phyloP scores from a whole-genome alignment of 2,797 vertebrate species.

The Muraenolepis orangiensis region DNA sequence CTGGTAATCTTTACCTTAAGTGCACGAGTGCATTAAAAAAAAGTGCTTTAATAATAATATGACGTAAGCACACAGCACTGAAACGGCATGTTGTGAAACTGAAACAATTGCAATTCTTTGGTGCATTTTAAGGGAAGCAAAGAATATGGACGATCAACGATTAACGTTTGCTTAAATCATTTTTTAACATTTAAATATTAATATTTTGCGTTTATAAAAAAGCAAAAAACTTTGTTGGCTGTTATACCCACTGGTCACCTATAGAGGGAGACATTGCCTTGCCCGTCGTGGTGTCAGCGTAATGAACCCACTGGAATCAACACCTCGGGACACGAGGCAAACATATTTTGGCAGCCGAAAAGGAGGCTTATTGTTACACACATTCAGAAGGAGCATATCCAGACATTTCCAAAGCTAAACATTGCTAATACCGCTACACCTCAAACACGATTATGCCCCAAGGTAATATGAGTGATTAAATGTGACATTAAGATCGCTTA shows the following conservation, averaged over 20 bases:
- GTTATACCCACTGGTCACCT: slow-evolving; percentile 43
- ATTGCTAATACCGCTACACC: slow-evolving; percentile 74
- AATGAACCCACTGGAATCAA: slow-evolving; percentile 42
- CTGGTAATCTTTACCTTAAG: not conserved
- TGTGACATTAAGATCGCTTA: slow-evolving; percentile 77
- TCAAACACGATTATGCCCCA: slow-evolving; percentile 69
- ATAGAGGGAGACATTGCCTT: slow-evolving; percentile 75
- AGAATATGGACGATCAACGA: not conserved
- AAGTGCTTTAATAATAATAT: not conserved
- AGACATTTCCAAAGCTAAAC: slow-evolving; percentile 70
- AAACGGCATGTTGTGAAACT: not conserved
- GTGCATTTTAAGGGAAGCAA: not conserved
- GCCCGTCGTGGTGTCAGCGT: slow-evolving; percentile 26
- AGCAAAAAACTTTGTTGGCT: slow-evolving; percentile 6
- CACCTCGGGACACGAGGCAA: slow-evolving; percentile 68
- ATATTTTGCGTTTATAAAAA: not conserved
- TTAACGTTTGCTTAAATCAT: not conserved
- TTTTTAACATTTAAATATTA: not conserved
- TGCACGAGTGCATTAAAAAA: not conserved
- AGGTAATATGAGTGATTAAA: slow-evolving; percentile 75
- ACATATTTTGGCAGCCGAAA: slow-evolving; percentile 73
- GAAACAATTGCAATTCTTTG: not conserved
- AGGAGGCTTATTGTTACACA: slow-evolving; percentile 67
- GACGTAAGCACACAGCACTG: not conserved
- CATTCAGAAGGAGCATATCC: slow-evolving; percentile 62